phyloP scores from a whole-genome alignment of 2,888 invertebrate genomes.

The Eilema griseolum region DNA sequence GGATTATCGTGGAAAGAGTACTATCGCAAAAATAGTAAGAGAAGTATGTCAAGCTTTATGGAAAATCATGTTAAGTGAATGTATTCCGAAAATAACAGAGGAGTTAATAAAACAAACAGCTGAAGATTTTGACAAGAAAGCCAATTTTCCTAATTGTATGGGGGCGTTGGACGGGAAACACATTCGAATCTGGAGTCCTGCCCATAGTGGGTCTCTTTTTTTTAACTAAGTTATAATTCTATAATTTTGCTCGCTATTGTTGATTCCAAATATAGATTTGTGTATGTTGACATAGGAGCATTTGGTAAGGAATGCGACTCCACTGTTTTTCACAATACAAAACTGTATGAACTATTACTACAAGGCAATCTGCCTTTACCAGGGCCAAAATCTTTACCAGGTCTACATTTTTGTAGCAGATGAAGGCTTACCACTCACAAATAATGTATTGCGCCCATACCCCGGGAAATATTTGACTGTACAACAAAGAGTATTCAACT shows the following conservation, averaged over 20 bases:
- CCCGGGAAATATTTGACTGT: too few relatives aligned
- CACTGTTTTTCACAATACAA: constrained; percentile 17
- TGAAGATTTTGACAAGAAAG: constrained; percentile 23
- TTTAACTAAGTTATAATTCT: constrained; percentile 21
- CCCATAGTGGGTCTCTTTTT: constrained; percentile 27
- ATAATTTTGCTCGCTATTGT: constrained; percentile 25
- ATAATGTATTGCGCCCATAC: too few relatives aligned
- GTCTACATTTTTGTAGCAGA: background rate
- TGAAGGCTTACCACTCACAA: too few relatives aligned
- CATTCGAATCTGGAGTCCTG: constrained; percentile 26
- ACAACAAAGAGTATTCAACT: too few relatives aligned
- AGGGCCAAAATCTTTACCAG: constrained; percentile 14
- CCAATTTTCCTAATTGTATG: constrained; percentile 27
- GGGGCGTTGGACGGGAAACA: constrained; percentile 31
- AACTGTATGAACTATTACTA: constrained; percentile 12
- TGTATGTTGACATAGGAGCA: constrained; percentile 25
- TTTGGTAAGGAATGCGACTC: constrained; percentile 23
- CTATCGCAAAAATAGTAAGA: constrained; percentile 5
- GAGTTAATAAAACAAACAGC: constrained; percentile 18
- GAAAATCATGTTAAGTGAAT: constrained; percentile 14
- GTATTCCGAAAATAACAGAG: constrained; percentile 19
- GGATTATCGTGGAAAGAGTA: constrained; percentile 19
- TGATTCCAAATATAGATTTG: constrained; percentile 26
- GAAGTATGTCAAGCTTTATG: constrained; percentile 2
- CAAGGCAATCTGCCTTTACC: constrained; percentile 12